Base-by-base conservation (phyloP, 2,888 invertebrate species). In the Petrolisthes manimaculis region DNA sequence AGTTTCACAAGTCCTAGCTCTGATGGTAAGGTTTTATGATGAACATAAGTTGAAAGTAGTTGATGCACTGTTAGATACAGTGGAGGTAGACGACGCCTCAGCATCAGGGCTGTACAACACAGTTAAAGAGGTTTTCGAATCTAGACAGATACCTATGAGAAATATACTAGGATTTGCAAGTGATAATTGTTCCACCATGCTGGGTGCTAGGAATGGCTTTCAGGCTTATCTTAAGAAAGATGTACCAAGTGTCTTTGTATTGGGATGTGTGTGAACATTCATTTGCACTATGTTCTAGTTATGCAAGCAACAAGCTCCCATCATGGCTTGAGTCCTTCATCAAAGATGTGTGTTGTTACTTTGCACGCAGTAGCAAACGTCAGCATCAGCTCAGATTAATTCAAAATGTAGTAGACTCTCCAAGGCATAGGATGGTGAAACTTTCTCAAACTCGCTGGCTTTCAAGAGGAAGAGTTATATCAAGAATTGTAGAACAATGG, bases 401-500 rank as follows among this genome's bases (percentile, higher is more conserved):
- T 81, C 86, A 89, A 69, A 84, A 90, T 14, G 79, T 86, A 12
- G 83, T 88, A 0, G 61, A 86, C 12, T 54, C 83, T 9, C 83
- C 88, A 14, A 81, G 77, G n/a, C 86, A 90, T 54, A 87, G 79
- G 71, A 84, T 86, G 55, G 3, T 80, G 14, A 87, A 83, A 78
- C 55, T 87, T 18, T 83, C 84, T 5, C 83, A 78, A 51, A 87
- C 78, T 54, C 53, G 87, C 12, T 87, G 87, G 87, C 78, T 78
- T 9, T 78, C 71, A 18, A 71, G 71, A 71, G 71, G 71, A 18
- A 5, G n/a, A n/a, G n/a, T n/a, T n/a, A n/a, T n/a, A n/a, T n/a
- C n/a, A n/a, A 75, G 84, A 75, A 51, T 84, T 56, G 53, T 77
- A 24, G 71, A 84, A 56, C 84, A 56, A 18, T 84, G 84, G 84